Percentiles rank a stretch among this genome's conserved stretches.
Evolutionary conservation across 2,797 vertebrate species (phyloP).

Genomic region (Alfaro cultratus): DNA sequence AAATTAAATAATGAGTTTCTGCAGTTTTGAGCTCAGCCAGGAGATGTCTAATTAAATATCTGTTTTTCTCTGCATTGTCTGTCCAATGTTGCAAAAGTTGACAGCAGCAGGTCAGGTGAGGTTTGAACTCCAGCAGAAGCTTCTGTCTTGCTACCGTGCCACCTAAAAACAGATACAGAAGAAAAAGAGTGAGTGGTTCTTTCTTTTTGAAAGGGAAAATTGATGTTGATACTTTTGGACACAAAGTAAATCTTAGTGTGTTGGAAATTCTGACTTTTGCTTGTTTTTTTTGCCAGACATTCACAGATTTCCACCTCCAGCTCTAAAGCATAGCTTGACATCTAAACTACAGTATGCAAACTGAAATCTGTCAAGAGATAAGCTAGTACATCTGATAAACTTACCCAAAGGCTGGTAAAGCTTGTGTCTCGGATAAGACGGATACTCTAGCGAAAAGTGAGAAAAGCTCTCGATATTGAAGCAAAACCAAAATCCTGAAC

Average conservation of each 20-base stretch:
- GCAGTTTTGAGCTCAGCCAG: conserved; percentile 46
- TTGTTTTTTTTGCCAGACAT: not conserved
- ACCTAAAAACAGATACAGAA: conserved; percentile 59
- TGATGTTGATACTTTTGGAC: not conserved
- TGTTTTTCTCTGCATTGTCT: conserved; percentile 53
- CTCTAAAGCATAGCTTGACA: conserved; percentile 4
- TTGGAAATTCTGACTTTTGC: not conserved
- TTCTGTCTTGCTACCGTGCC: conserved; percentile 61
- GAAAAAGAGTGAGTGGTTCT: not conserved
- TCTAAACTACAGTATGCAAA: not conserved
- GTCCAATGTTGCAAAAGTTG: conserved; percentile 45
- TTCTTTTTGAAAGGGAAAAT: not conserved
- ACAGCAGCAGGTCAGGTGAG: conserved; percentile 30
- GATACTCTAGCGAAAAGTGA: not conserved
- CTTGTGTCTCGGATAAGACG: not conserved
- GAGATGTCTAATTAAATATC: conserved; percentile 67
- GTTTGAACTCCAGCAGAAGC: conserved; percentile 11
- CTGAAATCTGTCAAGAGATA: not conserved
- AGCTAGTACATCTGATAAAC: not conserved
- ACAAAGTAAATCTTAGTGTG: conserved; percentile 5
- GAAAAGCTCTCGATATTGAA: not conserved
- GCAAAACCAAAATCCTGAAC: not conserved
- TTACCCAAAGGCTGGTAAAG: conserved; percentile 10
- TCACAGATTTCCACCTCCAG: not conserved
- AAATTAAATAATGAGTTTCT: conserved; percentile 66